Base-by-base conservation (phyloP, 2,113 vertebrate species). In the Brachirus orientalis region DNA sequence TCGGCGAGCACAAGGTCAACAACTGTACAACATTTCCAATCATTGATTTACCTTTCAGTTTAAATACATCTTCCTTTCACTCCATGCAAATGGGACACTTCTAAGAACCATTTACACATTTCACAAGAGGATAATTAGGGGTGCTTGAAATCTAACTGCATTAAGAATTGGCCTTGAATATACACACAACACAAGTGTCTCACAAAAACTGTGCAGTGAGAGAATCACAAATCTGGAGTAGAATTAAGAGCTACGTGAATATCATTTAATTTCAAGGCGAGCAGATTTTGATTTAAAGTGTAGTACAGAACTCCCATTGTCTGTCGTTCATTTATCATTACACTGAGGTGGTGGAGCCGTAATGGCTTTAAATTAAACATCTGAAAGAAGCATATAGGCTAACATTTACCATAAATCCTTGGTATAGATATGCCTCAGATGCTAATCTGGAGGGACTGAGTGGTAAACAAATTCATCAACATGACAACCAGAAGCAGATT, bases 1-100 rank as follows among this genome's bases (percentile, higher is more conserved):
- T 6, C 6, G 59, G 44, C 10, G 45, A 61, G 20, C 54, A 64
- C 48, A 28, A 69, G 63, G 28, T 54, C 43, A 59, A 22, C 72
- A 36, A 19, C 9, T 63, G 7, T 57, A 50, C 40, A 60, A 17
- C 11, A 36, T 40, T 13, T 48, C 6, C 17, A 13, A 1, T 43
- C 7, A 9, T 11, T 37, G 7, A 36, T 61, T 58, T 47, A 40
- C 1, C n/a, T n/a, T n/a, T n/a, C n/a, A 28, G 33, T 51, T 55
- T 35, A n/a, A 69, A 63, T 13, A 20, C 16, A 46, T 70, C 10
- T 9, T 18, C 13, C 35, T 4, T 28, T 28, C n/a, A n/a, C n/a
- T n/a, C n/a, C n/a, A n/a, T n/a, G n/a, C n/a, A n/a, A n/a, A n/a
- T n/a, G n/a, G n/a, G n/a, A n/a, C n/a, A n/a, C n/a, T n/a, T n/a